Conservation (phyloP, 2,797 vertebrate genomes). For the Monodelphis domestica region DNA sequence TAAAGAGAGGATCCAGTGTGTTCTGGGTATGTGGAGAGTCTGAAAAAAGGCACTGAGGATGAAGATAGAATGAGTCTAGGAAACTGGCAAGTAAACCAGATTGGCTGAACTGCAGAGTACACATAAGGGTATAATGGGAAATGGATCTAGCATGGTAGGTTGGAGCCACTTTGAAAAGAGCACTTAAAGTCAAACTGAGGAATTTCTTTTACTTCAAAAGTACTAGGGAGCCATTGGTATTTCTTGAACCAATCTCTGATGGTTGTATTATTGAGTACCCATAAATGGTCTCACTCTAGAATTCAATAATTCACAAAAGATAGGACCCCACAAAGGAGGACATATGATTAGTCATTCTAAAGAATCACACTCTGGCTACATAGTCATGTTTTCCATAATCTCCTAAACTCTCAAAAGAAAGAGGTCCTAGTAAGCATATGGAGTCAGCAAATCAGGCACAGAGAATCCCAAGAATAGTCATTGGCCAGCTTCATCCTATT, state of each 20-base stretch:
- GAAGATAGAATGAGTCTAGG: not conserved
- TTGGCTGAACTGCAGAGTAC: not conserved
- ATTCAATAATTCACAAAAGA: not conserved
- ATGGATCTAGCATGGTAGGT: not conserved
- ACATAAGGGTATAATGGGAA: not conserved
- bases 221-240: not conserved
- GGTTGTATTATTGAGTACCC: not conserved
- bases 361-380: not conserved
- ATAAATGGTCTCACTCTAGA: not conserved
- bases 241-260: not conserved
- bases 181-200: not conserved
- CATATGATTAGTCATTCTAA: not conserved
- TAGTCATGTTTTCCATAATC: not conserved
- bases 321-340: not conserved
- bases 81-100: not conserved
- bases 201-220: not conserved
- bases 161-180: not conserved
- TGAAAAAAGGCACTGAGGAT: not conserved
- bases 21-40: not conserved
- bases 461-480: not conserved
- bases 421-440: not conserved
- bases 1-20: not conserved
- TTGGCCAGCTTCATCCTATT: not conserved
- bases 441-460: not conserved
- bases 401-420: not conserved